Percentiles rank a stretch among this genome's conserved stretches.
Evolutionary conservation across 2,113 vertebrate genomes (phyloP).

Genomic region (Mormoops blainvillei): DNA sequence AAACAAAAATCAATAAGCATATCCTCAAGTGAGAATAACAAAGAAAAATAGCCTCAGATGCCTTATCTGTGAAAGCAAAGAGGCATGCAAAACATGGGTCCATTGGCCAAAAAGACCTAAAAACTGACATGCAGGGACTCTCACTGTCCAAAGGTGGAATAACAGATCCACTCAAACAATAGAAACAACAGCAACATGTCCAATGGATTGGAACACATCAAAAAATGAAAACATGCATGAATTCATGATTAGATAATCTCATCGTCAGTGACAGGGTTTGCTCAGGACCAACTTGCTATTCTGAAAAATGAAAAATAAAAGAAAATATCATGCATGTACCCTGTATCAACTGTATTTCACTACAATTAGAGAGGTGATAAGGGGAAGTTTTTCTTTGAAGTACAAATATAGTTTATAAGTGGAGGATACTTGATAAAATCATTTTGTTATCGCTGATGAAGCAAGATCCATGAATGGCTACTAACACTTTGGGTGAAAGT

Average conservation of each 20-base stretch:
- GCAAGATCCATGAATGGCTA: neutral
- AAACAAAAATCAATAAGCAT: too few species aligned
- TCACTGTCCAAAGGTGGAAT: neutral
- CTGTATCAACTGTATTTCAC: neutral
- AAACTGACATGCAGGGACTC: neutral
- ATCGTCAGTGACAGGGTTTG: neutral
- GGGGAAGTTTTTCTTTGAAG: neutral
- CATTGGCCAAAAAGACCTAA: neutral
- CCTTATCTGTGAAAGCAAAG: neutral
- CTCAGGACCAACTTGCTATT: neutral
- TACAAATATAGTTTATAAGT: neutral
- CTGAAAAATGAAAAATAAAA: neutral
- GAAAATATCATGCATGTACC: neutral
- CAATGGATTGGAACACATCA: neutral
- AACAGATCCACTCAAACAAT: neutral
- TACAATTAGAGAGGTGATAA: too few species aligned
- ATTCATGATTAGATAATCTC: neutral
- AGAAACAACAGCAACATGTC: neutral
- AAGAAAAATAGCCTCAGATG: too few species aligned
- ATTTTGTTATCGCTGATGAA: neutral
- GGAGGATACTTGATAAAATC: neutral
- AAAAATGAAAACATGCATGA: neutral
- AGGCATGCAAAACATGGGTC: neutral
- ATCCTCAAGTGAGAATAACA: too few species aligned
- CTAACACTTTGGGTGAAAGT: neutral